phyloP scores from a whole-genome alignment of 2,797 vertebrate genomes.

The Labroides dimidiatus region DNA sequence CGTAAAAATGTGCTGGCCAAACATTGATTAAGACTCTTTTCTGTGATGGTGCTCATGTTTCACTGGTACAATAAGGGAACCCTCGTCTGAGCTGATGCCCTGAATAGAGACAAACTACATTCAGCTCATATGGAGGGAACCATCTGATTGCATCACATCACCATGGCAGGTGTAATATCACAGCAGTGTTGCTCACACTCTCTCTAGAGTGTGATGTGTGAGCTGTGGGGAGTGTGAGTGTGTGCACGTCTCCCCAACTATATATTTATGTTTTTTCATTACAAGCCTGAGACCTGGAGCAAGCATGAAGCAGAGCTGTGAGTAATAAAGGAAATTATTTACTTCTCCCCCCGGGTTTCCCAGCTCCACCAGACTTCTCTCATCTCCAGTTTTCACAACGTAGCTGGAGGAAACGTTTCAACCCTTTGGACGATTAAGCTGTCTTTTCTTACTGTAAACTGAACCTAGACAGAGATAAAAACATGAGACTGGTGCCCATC shows the following conservation, averaged over 20 bases:
- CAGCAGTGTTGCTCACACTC: conserved; percentile 51
- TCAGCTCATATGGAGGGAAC: conserved; percentile 31
- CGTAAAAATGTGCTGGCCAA: conserved; percentile 5
- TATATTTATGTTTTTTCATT: conserved; percentile 57
- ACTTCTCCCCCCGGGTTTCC: conserved; percentile 58
- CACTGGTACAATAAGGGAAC: conserved; percentile 16
- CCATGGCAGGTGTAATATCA: conserved; percentile 51
- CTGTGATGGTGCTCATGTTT: background rate
- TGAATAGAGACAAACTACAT: conserved; percentile 42
- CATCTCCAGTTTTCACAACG: conserved; percentile 44
- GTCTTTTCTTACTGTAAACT: conserved; percentile 13
- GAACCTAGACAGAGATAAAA: conserved; percentile 28
- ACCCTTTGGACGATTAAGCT: conserved; percentile 23
- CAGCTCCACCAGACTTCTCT: conserved; percentile 38
- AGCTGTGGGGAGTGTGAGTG: conserved; percentile 4
- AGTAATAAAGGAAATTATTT: conserved; percentile 67
- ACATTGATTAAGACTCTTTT: conserved; percentile 38
- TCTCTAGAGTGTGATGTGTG: conserved; percentile 20
- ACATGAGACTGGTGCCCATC: background rate
- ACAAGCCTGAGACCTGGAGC: conserved; percentile 53
- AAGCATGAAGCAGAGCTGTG: conserved; percentile 33
- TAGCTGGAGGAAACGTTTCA: conserved; percentile 51
- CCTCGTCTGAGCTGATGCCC: conserved; percentile 25
- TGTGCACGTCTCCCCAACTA: conserved; percentile 3
- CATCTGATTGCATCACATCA: conserved; percentile 58